These are phyloP conservation scores for Atherinosoma microstoma DNA, from an alignment of 2,797 vertebrate genomes.

Conservation along the genomic window DNA sequence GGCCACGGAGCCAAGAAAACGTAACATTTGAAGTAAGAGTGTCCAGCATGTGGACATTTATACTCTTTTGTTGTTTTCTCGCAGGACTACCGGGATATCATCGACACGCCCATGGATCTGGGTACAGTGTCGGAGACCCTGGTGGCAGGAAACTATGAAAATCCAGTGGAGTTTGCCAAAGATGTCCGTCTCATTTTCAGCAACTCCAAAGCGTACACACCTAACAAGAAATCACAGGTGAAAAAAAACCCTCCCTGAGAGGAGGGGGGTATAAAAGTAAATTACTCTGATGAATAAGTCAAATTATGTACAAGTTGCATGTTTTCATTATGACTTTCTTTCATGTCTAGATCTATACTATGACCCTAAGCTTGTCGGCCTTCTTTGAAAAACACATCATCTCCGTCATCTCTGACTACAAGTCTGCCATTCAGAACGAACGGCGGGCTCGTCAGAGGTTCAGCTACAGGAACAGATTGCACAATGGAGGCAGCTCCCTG, in stretches of 20 bases:
- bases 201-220: conserved; percentile 98
- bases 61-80: conserved; percentile 34
- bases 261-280: background rate
- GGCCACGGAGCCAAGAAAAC: background rate
- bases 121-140: conserved; percentile 94
- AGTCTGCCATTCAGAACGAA: conserved; percentile 91
- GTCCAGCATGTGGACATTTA: background rate
- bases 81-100: conserved; percentile 94
- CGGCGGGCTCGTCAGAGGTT: conserved; percentile 86
- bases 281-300: too few species aligned
- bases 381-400: conserved; percentile 96
- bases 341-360: conserved; percentile 91
- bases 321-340: background rate
- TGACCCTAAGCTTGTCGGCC: conserved; percentile 96
- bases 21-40: background rate
- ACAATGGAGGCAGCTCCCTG: conserved; percentile 90
- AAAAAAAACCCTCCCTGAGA: conserved; percentile 33
- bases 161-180: conserved; percentile 96
- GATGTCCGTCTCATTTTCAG: conserved; percentile 97
- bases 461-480: conserved; percentile 88
- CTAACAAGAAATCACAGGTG: conserved; percentile 98
- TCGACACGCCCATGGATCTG: conserved; percentile 98
- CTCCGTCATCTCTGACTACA: conserved; percentile 92
- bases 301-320: background rate
- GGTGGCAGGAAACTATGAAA: conserved; percentile 90